Evolutionary conservation across 2,113 vertebrate genomes (phyloP).

Genomic region (Tyrannus savana): DNA sequence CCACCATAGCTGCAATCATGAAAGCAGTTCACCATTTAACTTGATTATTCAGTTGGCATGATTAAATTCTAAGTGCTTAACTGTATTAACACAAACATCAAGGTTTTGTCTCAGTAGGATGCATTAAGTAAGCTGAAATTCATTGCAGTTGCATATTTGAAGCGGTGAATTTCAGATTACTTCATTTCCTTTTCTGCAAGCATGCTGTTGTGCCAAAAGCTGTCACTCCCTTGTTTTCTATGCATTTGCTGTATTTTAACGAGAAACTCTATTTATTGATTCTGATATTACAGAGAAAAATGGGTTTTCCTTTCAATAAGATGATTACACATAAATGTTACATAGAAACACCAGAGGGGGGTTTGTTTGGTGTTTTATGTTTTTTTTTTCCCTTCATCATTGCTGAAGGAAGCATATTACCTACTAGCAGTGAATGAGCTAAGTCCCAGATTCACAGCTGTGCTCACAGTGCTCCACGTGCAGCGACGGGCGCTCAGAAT

Average conservation of each 20-base stretch:
- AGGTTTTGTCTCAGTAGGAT: conserved; percentile 8
- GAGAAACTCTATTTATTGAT: conserved; percentile 31
- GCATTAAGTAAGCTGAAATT: conserved; percentile 24
- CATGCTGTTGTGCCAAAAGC: background rate
- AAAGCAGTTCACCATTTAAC: background rate
- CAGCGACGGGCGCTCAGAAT: rapidly evolving
- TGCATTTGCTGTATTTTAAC: background rate
- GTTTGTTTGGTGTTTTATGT: background rate
- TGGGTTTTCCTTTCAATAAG: background rate
- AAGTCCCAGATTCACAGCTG: background rate
- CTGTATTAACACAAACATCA: conserved; percentile 11
- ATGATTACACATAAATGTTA: conserved; percentile 19
- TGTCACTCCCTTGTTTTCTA: background rate
- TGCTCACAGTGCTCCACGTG: background rate
- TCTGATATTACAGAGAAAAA: background rate
- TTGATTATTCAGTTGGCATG: conserved; percentile 25
- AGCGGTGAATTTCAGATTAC: background rate
- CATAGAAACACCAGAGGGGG: background rate
- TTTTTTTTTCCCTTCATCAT: background rate
- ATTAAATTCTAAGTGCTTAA: conserved; percentile 33
- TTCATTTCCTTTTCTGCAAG: background rate
- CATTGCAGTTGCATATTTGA: background rate
- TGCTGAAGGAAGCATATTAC: background rate
- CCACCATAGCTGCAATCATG: background rate
- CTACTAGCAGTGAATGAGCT: conserved; percentile 6